These are phyloP conservation scores for Picus viridis DNA, from an alignment of 2,797 vertebrate species.

Conservation along the genomic window DNA sequence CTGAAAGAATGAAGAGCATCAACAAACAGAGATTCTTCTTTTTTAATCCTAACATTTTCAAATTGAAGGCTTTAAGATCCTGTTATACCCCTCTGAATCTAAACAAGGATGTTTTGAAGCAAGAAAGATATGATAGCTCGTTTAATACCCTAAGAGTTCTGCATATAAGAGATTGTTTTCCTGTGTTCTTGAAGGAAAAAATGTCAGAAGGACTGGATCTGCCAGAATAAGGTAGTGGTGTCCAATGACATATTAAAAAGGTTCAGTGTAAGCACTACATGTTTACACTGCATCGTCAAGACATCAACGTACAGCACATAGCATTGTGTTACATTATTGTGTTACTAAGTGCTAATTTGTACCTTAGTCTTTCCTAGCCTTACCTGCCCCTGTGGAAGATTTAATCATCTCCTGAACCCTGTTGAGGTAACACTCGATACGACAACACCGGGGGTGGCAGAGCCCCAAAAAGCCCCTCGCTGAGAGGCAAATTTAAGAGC, in stretches of 20 bases:
- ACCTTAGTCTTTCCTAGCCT: neutral
- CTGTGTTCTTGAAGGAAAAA: neutral
- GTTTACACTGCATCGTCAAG: neutral
- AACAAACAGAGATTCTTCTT: conserved; percentile 4
- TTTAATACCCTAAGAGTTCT: conserved; percentile 51
- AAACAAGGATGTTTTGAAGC: conserved; percentile 44
- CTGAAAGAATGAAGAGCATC: conserved; percentile 25
- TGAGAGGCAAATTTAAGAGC: neutral
- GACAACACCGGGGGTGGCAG: fast-evolving
- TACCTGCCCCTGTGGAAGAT: neutral
- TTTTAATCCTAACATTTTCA: conserved; percentile 67
- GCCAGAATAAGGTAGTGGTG: neutral
- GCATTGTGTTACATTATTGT: no score
- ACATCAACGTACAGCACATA: no score
- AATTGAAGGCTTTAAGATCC: conserved; percentile 55
- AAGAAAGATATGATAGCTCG: neutral
- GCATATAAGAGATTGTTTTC: neutral
- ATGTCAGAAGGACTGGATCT: neutral
- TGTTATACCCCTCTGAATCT: conserved; percentile 56
- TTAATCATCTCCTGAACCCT: neutral
- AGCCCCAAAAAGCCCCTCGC: neutral
- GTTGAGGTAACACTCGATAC: neutral
- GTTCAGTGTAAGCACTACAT: neutral
- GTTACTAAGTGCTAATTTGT: neutral
- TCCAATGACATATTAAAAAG: neutral